phyloP scores from a whole-genome alignment of 2,113 vertebrate species.

The Theropithecus gelada region DNA sequence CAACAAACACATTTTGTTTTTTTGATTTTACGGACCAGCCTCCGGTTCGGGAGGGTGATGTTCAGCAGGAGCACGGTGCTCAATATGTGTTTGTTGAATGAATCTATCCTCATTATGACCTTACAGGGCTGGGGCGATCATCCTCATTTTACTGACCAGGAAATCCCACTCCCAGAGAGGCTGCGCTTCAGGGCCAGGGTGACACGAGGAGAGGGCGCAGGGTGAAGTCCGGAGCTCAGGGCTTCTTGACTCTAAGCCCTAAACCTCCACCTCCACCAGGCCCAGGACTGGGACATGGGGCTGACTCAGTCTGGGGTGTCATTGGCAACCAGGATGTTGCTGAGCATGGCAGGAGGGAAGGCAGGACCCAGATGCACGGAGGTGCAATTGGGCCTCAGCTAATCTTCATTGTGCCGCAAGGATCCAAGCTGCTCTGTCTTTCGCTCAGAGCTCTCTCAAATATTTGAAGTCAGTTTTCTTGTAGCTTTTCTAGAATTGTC shows the following conservation, averaged over 20 bases:
- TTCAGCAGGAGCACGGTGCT: not conserved
- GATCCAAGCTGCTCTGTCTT: not conserved
- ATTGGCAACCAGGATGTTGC: fast-evolving
- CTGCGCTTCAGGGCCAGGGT: not conserved
- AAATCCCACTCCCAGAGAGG: not conserved
- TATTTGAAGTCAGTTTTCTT: not conserved
- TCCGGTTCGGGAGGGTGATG: fast-evolving
- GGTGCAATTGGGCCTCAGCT: fast-evolving
- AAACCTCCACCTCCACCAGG: not conserved
- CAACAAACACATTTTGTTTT: too few relatives aligned
- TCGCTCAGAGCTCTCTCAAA: not conserved
- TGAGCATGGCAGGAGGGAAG: not conserved
- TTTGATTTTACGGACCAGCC: too few relatives aligned
- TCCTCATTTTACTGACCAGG: not conserved
- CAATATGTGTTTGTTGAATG: not conserved
- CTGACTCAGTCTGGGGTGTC: not conserved
- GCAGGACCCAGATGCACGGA: fast-evolving
- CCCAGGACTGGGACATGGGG: not conserved
- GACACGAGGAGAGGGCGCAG: not conserved
- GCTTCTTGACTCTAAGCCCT: not conserved
- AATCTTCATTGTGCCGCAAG: fast-evolving
- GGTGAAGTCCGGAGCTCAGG: not conserved
- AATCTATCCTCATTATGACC: not conserved
- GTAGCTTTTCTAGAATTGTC: not conserved
- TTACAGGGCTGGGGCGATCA: not conserved